These are phyloP conservation scores for Macrobrachium rosenbergii DNA, from an alignment of 1,140 invertebrate species.

Conservation along the genomic window DNA sequence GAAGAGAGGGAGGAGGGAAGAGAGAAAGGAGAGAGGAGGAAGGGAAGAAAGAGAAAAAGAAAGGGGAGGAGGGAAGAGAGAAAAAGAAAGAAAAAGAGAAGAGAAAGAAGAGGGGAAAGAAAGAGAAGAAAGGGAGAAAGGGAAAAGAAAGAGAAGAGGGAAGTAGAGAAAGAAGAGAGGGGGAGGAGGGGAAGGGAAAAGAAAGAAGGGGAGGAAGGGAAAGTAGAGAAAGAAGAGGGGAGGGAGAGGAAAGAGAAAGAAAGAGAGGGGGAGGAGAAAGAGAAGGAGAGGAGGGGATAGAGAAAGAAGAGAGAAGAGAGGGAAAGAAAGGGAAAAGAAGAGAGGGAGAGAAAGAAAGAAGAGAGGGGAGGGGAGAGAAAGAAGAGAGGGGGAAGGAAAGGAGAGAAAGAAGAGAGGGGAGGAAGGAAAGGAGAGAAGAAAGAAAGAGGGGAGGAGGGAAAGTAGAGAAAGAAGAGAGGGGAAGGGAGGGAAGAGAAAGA, in stretches of 20 bases:
- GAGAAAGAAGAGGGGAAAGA: not conserved
- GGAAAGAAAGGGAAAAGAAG: not conserved
- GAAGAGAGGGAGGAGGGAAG: not conserved
- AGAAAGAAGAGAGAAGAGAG: not conserved
- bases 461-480: no score
- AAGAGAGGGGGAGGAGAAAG: not conserved
- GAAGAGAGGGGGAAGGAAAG: not conserved
- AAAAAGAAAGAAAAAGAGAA: not conserved
- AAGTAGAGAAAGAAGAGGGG: slow-evolving; percentile 1
- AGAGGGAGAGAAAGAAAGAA: not conserved
- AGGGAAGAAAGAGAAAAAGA: not conserved
- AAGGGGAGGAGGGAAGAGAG: not conserved
- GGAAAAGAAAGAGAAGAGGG: slow-evolving; percentile 9
- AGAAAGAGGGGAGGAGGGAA: no score
- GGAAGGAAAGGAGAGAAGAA: no score
- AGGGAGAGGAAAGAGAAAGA: not conserved
- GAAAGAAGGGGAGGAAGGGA: not conserved
- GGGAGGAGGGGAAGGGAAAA: not conserved
- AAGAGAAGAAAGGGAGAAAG: not conserved
- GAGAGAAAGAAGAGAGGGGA: not conserved
- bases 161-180: slow-evolving; percentile 1
- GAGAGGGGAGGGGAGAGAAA: not conserved
- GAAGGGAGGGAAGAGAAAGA: no score
- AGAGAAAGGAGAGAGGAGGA: not conserved
- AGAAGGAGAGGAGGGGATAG: not conserved